Base-by-base conservation (phyloP, 2,888 invertebrate species). In the Sympetrum striolatum region DNA sequence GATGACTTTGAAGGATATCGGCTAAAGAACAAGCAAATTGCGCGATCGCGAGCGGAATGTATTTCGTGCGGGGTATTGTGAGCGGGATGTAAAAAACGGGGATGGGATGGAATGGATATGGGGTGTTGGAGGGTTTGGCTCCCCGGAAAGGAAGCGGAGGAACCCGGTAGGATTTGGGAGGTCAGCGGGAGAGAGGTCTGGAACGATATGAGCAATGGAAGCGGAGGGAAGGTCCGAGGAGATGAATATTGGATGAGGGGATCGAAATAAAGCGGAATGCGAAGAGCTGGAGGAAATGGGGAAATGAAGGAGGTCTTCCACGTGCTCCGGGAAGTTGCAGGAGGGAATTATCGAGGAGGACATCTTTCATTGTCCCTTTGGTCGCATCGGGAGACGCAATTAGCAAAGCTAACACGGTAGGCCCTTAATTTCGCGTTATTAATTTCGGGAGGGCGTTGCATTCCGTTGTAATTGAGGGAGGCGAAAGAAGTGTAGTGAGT, bases 381-480 rank as follows among this genome's bases (percentile, higher is more conserved):
- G 64, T 64, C 86, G 15, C 10, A 73, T 35, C 86, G 22, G 60
- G 60, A 58, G 60, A 64, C 86, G 86, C 58, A 86, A 86, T 86
- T 86, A 86, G 86, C 86, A 86, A 86, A 64, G 39, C 60, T 64
- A 86, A 64, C 86, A 60, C 86, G 39, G 60, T n/a, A 39, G 39
- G 22, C 86, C 60, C 31, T 82, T 82, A 86, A 60, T 60, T 39
- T 37, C 58, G 86, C 37, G 58, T 86, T 86, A 86, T 86, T 86
- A 86, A 86, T 86, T 86, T 14, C 86, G 4, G 58, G 48, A 35
- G 22, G 82, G 58, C 0, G 35, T 2, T 31, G 58, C 35, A 35
- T 35, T 81, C 25, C 39, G 58, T 31, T 31, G 58, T 82, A 53
- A n/a, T n/a, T 35, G 58, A 31, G 81, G 44, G n/a, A 25, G 14